Evolutionary conservation across 1,140 invertebrate genomes (phyloP), one percentile per base, ranked within the genome.

Genomic region (Latrodectus geometricus): DNA sequence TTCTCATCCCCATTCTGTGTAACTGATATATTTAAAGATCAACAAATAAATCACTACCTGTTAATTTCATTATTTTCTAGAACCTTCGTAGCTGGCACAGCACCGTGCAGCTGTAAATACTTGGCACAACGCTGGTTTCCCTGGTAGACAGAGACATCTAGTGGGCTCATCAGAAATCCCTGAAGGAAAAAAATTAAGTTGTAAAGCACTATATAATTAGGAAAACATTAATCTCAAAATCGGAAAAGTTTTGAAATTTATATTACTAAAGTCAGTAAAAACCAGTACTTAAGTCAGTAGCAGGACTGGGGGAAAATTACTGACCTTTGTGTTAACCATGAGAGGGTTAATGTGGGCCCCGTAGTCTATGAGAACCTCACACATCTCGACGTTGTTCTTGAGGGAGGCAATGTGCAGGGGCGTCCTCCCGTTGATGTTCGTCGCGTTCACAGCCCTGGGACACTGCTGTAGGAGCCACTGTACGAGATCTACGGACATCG

Each of bases 341-440:
- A 98, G 92, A 0, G 95, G 94, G 91, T 98, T 98, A 0, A 97
- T 93, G 89, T 95, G 93, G 0, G 95, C 95, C 0, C 95, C 94
- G 69, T 94, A 93, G 90, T 97, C 96, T 65, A 98, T 91, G 8
- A 98, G 91, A 54, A 97, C 92, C 92, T 97, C 97, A 91, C 97
- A 98, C 90, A 98, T 94, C 91, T 98, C 97, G 1, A 98, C 93
- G 91, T 99, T 96, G 89, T 99, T 98, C 89, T 97, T 96, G 61
- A 97, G 93, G 0, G 98, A 97, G 0, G 98, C 97, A 68, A 99
- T 95, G 91, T 99, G 98, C 48, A 99, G 92, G 20, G 97, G 94
- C 56, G 96, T 97, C 88, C 97, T 93, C 0, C 98, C 98, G 90
- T 98, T 97, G 89, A 96, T 96, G 90, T 99, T 99, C 14, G 95